Base-by-base conservation (phyloP, 1,140 invertebrate species). In the Arion vulgaris region DNA sequence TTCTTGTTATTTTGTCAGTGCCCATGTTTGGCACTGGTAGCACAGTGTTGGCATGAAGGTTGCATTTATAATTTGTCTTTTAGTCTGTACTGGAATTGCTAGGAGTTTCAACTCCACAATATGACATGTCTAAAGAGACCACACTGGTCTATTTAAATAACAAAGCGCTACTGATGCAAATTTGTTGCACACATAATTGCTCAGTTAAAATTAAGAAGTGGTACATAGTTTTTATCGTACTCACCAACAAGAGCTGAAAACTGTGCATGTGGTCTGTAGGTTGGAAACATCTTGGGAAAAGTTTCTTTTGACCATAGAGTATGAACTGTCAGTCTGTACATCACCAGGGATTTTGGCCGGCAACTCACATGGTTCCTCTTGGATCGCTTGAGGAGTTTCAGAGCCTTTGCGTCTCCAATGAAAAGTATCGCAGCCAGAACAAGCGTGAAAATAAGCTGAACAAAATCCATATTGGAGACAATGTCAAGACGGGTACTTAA, bases 221-320 rank as follows among this genome's bases (percentile, higher is more conserved):
- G n/a, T n/a, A n/a, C n/a, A n/a, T n/a, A n/a, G n/a, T n/a, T n/a
- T 7, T 45, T 45, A 57, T 19, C 1, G 28, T 9, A 94, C 96
- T 95, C 91, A 97, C 97, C 97, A 92, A 97, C 94, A 83, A 97
- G 94, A 92, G 96, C 96, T 88, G 96, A 96, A 95, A 96, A 98
- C 91, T 97, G 96, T 4, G 97, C 97, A 0, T 95, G 95, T 28
- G 97, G 96, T 91, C 96, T 94, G 96, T 96, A 97, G 89, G 96
- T 95, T 0, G 97, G 97, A 91, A 96, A 98, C 92, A 98, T 96
- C 89, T 97, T 96, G 36, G 96, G 96, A 90, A 97, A 98, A 87
- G 95, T 95, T 84, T 96, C 95, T 78, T 95, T 94, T n/a, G 96
- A 96, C 97, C 97, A 98, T 90, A 96, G 96, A 53, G 96, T 97